phyloP scores from a whole-genome alignment of 2,888 invertebrate species.

The Pedicia rivosa region DNA sequence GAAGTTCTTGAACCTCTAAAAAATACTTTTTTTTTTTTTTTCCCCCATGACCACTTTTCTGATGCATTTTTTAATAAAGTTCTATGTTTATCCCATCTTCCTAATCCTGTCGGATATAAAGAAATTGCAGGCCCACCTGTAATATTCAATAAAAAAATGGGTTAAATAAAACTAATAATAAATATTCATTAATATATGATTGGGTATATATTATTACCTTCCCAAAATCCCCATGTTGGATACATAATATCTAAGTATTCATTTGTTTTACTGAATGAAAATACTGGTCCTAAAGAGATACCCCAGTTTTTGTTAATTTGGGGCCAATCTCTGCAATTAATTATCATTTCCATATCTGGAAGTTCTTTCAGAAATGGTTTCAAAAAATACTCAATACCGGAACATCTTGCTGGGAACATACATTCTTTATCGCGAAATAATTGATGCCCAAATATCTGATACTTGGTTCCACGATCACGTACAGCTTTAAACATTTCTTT shows the following conservation, averaged over 20 bases:
- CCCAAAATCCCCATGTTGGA: constrained; percentile 97
- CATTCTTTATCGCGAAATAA: constrained; percentile 72
- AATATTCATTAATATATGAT: too few relatives aligned
- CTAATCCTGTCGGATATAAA: constrained; percentile 83
- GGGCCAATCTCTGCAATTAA: constrained; percentile 91
- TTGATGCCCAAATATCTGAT: constrained; percentile 67
- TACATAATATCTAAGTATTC: constrained; percentile 85
- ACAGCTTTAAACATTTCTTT: constrained; percentile 39
- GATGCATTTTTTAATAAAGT: constrained; percentile 49
- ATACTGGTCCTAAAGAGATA: constrained; percentile 54
- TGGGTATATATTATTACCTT: too few relatives aligned
- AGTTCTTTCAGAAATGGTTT: constrained; percentile 47
- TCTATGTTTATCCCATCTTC: constrained; percentile 81
- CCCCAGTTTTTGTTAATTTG: constrained; percentile 53
- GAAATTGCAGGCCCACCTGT: constrained; percentile 93
- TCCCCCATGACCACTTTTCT: constrained; percentile 52
- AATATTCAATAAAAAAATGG: too few relatives aligned
- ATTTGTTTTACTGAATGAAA: constrained; percentile 82
- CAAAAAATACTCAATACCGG: constrained; percentile 81
- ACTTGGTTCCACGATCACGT: constrained; percentile 47
- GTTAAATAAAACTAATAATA: too few relatives aligned
- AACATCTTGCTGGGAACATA: constrained; percentile 84
- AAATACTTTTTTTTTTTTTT: constrained; percentile 56
- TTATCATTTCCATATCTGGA: constrained; percentile 67
- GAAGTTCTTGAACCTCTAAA: constrained; percentile 93